Percentiles rank a stretch among this genome's conserved stretches.
Conservation (phyloP, 2,888 invertebrate genomes). For the Callinectes sapidus region DNA sequence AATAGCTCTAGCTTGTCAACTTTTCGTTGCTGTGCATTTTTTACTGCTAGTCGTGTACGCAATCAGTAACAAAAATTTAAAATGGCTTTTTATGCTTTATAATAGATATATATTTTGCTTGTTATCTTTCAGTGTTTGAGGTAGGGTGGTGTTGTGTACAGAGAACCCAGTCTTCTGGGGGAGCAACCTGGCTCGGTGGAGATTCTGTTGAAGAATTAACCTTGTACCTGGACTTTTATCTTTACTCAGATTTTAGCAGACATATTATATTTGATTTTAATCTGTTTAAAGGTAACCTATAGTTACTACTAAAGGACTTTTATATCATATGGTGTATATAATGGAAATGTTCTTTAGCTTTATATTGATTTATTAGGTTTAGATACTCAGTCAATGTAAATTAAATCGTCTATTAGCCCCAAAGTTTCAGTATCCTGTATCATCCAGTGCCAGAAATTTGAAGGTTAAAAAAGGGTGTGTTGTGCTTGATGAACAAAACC, state of each 20-base stretch:
- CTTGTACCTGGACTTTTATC: constrained; percentile 65
- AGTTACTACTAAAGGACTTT: constrained; percentile 63
- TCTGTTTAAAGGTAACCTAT: constrained; percentile 63
- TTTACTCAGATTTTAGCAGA: constrained; percentile 55
- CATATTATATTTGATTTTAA: constrained; percentile 64
- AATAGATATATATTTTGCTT: constrained; percentile 52
- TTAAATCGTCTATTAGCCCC: constrained; percentile 27
- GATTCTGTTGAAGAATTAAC: constrained; percentile 54
- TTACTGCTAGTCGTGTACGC: constrained; percentile 67
- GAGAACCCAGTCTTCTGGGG: constrained; percentile 31
- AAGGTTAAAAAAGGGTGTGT: neutral
- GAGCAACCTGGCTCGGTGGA: neutral
- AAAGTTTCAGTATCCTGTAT: neutral
- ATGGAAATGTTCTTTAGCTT: constrained; percentile 58
- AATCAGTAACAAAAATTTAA: constrained; percentile 61
- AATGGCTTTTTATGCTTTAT: constrained; percentile 65
- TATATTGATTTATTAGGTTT: constrained; percentile 59
- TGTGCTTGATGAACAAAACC: neutral
- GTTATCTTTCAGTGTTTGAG: constrained; percentile 45
- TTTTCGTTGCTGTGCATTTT: constrained; percentile 59
- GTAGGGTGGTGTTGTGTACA: constrained; percentile 48
- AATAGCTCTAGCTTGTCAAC: constrained; percentile 56
- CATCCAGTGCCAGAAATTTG: neutral
- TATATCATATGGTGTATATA: constrained; percentile 64
- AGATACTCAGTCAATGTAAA: constrained; percentile 56